These are phyloP conservation scores for Aplysina aerophoba DNA, from an alignment of 37 sponge, comb jelly and placozoan genomes.

Conservation along the genomic window DNA sequence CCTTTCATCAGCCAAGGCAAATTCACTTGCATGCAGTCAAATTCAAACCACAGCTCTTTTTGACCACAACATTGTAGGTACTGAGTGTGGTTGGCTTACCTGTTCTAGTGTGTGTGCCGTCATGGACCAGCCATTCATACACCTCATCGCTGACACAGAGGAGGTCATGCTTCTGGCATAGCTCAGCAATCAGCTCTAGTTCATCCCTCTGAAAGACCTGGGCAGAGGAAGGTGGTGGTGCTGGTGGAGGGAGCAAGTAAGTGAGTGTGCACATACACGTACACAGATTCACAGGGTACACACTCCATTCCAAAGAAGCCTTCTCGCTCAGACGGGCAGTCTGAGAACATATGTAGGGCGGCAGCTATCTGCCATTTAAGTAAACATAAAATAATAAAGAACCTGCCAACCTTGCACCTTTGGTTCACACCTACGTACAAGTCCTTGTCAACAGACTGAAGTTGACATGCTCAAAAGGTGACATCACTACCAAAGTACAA, in stretches of 20 bases:
- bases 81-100: conserved; percentile 36
- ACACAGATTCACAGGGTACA: not conserved
- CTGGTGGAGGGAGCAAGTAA: not conserved
- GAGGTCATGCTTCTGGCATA: conserved; percentile 87
- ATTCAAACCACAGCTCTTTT: not conserved
- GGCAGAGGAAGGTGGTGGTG: too few relatives aligned
- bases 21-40: too few relatives aligned
- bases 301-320: too few relatives aligned
- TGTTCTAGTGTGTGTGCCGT: conserved; percentile 78
- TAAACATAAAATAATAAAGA: too few relatives aligned
- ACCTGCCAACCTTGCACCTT: not conserved
- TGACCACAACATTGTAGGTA: not conserved
- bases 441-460: too few relatives aligned
- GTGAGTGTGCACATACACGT: not conserved
- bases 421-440: not conserved
- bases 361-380: too few relatives aligned
- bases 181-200: conserved; percentile 87
- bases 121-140: conserved; percentile 94
- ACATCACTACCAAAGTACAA: too few relatives aligned
- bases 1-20: too few relatives aligned
- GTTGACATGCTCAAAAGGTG: too few relatives aligned
- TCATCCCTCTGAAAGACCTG: conserved; percentile 82
- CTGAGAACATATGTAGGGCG: too few relatives aligned
- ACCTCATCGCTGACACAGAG: conserved; percentile 97
- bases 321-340: too few relatives aligned